Conservation (phyloP, 2,113 vertebrate genomes). For the Heterotis niloticus region DNA sequence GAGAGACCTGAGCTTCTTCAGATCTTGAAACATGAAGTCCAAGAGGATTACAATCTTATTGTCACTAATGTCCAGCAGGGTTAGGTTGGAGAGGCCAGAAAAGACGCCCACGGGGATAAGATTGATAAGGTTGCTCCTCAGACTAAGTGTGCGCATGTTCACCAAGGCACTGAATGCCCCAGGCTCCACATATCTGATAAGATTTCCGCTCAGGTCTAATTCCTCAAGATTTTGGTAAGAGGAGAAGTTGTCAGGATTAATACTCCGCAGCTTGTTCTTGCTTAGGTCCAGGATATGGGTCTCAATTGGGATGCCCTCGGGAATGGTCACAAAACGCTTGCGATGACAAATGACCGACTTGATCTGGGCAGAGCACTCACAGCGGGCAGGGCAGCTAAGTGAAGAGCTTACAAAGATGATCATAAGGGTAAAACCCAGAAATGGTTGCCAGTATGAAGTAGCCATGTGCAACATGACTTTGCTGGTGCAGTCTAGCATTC, state of each 20-base stretch:
- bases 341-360: conserved; percentile 95
- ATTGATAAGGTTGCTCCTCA: conserved; percentile 97
- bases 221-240: conserved; percentile 87
- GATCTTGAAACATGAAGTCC: conserved; percentile 97
- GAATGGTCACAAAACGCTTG: conserved; percentile 80
- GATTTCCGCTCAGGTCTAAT: conserved; percentile 93
- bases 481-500: conserved; percentile 77
- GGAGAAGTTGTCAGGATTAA: conserved; percentile 88
- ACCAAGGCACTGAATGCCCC: conserved; percentile 90
- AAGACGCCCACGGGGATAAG: conserved; percentile 92
- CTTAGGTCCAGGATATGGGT: conserved; percentile 95
- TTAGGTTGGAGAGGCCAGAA: conserved; percentile 88
- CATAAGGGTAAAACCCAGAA: conserved; percentile 88
- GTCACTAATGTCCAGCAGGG: conserved; percentile 93
- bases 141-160: conserved; percentile 85
- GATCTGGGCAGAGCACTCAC: conserved; percentile 93
- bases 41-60: conserved; percentile 97
- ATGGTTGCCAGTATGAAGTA: conserved; percentile 85
- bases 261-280: conserved; percentile 88
- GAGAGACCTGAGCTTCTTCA: conserved; percentile 88
- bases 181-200: conserved; percentile 89
- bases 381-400: conserved; percentile 87
- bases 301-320: conserved; percentile 95
- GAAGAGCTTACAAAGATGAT: conserved; percentile 77
- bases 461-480: conserved; percentile 95